phyloP scores from a whole-genome alignment of 2,113 vertebrate genomes.

The Uria lomvia region DNA sequence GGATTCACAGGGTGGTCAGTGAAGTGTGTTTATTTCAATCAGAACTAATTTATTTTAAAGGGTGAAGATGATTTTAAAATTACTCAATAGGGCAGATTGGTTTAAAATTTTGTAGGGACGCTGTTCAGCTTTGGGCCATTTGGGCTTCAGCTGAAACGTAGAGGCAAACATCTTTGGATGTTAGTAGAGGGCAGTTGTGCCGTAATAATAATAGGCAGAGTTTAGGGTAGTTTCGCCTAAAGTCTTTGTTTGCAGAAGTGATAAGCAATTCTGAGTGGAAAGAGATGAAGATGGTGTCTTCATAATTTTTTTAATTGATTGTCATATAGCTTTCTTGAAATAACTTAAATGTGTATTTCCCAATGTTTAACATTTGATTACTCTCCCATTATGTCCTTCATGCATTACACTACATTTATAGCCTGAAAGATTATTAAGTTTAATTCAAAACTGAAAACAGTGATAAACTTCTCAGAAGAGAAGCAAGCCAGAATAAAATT shows the following conservation, averaged over 20 bases:
- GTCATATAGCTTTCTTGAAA: background rate
- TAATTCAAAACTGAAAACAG: background rate
- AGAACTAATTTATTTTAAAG: background rate
- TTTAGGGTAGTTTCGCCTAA: background rate
- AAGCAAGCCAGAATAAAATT: background rate
- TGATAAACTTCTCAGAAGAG: background rate
- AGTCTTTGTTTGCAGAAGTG: background rate
- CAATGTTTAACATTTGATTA: background rate
- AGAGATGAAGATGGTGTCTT: background rate
- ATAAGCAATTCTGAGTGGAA: background rate
- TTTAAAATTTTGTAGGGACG: background rate
- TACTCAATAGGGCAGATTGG: background rate
- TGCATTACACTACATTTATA: rapidly evolving
- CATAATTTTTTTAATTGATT: background rate
- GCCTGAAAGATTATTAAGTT: background rate
- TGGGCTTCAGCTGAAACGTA: background rate
- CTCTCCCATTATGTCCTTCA: background rate
- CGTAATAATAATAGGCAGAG: background rate
- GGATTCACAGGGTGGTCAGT: background rate
- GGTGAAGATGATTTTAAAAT: background rate
- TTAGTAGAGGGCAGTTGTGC: background rate
- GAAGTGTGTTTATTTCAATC: background rate
- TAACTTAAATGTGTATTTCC: background rate
- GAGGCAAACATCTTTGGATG: background rate
- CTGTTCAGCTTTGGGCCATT: background rate